Evolutionary conservation across 2,113 vertebrate genomes (phyloP).

Genomic region (Lepus europaeus): DNA sequence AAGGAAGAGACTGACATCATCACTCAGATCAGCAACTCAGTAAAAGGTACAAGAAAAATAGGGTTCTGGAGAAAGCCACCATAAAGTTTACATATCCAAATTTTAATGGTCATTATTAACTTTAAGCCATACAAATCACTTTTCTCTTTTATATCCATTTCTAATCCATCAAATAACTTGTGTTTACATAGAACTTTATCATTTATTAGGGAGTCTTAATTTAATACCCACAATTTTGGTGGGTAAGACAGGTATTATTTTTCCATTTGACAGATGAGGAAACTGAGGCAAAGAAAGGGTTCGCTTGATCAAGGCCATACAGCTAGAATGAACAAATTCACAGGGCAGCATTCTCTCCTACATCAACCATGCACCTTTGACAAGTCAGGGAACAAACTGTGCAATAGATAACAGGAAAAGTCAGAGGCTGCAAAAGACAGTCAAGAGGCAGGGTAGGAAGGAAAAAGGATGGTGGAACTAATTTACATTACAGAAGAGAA

Average conservation of each 20-base stretch:
- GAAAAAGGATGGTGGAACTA: not conserved
- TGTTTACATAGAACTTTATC: constrained; percentile 51
- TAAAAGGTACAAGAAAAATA: constrained; percentile 14
- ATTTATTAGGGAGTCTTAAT: constrained; percentile 20
- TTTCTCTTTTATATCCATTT: not conserved
- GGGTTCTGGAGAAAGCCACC: not conserved
- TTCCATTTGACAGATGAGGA: not conserved
- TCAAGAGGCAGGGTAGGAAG: not conserved
- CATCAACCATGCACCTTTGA: constrained; percentile 15
- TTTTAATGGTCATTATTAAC: constrained; percentile 33
- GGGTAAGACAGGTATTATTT: not conserved
- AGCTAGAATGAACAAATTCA: not conserved
- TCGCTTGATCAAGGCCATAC: not conserved
- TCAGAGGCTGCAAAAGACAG: not conserved
- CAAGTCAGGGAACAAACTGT: not conserved
- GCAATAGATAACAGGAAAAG: not conserved
- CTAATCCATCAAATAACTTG: constrained; percentile 36
- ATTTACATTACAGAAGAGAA: not conserved
- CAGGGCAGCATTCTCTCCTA: not conserved
- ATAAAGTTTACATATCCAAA: constrained; percentile 48
- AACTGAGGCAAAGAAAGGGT: not conserved
- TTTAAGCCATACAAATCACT: constrained; percentile 49
- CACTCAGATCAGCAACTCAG: constrained; percentile 18
- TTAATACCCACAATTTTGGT: not conserved
- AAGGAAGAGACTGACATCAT: not conserved